phyloP scores from a whole-genome alignment of 2,113 vertebrate genomes.

The Gymnorhina tibicen region DNA sequence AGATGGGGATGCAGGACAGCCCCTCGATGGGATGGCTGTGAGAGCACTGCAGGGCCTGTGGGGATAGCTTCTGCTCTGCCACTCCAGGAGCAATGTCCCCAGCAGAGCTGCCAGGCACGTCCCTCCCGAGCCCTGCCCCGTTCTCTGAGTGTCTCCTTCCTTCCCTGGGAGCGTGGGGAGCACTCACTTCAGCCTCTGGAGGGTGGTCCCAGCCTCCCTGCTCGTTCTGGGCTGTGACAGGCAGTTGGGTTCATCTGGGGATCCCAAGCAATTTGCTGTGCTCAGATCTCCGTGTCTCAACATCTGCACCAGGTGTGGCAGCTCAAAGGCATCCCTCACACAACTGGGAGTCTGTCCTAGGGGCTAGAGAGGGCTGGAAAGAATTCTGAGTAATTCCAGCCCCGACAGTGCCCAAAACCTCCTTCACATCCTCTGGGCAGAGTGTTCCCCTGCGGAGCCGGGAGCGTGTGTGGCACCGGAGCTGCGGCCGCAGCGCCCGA shows the following conservation, averaged over 20 bases:
- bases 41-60: rapidly evolving
- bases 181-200: neutral
- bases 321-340: neutral
- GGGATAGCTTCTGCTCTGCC: rapidly evolving
- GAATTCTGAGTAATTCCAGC: neutral
- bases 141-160: neutral
- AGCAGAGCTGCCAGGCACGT: neutral
- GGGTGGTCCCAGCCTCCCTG: neutral
- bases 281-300: neutral
- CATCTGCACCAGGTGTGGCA: neutral
- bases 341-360: neutral
- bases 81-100: rapidly evolving
- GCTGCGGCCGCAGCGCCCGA: neutral
- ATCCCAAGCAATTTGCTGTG: neutral
- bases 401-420: neutral
- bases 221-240: rapidly evolving
- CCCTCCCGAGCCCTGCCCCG: neutral
- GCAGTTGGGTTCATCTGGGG: neutral
- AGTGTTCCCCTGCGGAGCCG: rapidly evolving
- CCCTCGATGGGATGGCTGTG: neutral
- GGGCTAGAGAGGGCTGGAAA: neutral
- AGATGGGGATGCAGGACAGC: neutral
- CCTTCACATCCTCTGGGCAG: neutral
- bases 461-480: neutral
- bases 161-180: rapidly evolving